These are phyloP conservation scores for Climacteris rufus DNA, from an alignment of 2,113 vertebrate genomes.

Conservation along the genomic window DNA sequence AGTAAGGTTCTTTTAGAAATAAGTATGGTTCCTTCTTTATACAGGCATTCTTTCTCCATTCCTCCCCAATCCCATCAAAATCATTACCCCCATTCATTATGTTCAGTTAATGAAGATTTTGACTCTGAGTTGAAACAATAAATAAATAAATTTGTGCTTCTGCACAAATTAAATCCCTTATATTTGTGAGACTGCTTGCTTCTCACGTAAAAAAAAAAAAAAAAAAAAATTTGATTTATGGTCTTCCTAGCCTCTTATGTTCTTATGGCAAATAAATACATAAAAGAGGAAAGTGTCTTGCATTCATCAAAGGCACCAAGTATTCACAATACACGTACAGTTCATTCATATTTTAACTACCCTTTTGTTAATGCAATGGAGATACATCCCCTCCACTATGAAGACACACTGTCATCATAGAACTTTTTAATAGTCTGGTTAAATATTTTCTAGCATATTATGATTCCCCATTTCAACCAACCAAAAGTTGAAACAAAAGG, in stretches of 20 bases:
- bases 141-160: neutral
- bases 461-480: neutral
- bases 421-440: neutral
- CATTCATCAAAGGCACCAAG: neutral
- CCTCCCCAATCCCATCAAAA: neutral
- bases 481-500: neutral
- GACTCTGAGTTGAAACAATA: neutral
- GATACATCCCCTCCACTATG: neutral
- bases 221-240: neutral
- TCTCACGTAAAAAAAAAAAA: neutral
- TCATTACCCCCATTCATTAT: neutral
- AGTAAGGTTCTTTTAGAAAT: neutral
- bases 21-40: neutral
- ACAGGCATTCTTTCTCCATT: neutral
- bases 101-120: neutral
- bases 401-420: neutral
- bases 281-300: neutral
- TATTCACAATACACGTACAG: neutral
- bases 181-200: neutral
- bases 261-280: neutral
- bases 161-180: neutral
- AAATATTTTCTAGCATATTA: neutral
- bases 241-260: neutral
- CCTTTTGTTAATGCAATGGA: neutral
- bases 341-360: neutral